Base-by-base conservation (phyloP, 30 jellyfish, hydroid and myxozoan species). In the Aurelia aurita region DNA sequence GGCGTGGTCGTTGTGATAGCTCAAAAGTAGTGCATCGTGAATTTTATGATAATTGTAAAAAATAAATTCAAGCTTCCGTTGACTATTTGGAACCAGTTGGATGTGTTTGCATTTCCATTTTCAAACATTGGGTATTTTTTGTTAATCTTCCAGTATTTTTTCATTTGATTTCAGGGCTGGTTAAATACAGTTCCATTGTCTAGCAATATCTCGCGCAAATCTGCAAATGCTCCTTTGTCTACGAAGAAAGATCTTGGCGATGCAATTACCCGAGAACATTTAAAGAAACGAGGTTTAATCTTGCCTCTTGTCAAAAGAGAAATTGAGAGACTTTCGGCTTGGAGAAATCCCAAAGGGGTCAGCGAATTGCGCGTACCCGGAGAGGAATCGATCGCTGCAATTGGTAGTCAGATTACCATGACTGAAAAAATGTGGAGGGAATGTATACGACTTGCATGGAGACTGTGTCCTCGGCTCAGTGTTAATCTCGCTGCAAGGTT, bases 361-460 rank as follows among this genome's bases (percentile, higher is more conserved):
- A 69, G 93, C 3, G 96, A 75, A 53, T 60, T 61, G 26, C 82
- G 90, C 16, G 79, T 93, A 19, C 89, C 87, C 14, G 97, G 97
- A n/a, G 98, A 93, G 72, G 98, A 93, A 16, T 87, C 89, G 43
- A 58, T 87, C 35, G 82, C 97, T 16, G 93, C 95, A 5, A 73
- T 97, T 94, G 96, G 96, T 8, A 87, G 70, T 35, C 99, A 95
- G 84, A 27, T 95, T 69, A 47, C 89, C 18, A 73, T 90, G 88
- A 89, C 96, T 1, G 99, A 95, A 53, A 95, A 95, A 47, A 78
- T 69, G 72, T 95, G 99, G 99, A 78, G 96, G 39, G 99, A 95
- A 69, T 89, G 99, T 53, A 89, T 91, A 19, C 79, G 98, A 15
- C 78, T 97, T 10, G 97, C 97, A 0, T 95, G 99, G 99, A 78